Conservation (phyloP, 2,888 invertebrate species). For the Suillia variegata region DNA sequence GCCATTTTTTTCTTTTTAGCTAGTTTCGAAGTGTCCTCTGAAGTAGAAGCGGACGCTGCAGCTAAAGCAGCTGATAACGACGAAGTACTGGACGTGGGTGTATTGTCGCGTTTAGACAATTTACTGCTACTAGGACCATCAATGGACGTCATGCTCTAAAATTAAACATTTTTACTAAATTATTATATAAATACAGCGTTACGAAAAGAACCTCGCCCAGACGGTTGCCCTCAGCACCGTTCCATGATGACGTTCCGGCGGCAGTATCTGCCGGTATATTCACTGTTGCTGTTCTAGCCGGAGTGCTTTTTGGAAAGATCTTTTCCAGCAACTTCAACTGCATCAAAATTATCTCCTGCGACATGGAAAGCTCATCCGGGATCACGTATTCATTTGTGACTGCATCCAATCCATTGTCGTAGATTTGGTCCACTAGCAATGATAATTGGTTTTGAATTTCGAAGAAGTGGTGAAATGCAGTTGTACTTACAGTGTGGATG, state of each 20-base stretch:
- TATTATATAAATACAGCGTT: too few relatives aligned
- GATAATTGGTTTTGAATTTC: not conserved
- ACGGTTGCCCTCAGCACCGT: conserved; percentile 1
- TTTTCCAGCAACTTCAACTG: conserved; percentile 67
- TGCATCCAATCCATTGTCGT: conserved; percentile 62
- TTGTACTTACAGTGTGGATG: conserved; percentile 74
- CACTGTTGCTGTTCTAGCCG: not conserved
- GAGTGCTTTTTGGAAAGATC: conserved; percentile 43
- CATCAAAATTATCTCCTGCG: conserved; percentile 65
- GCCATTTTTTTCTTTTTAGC: conserved; percentile 54
- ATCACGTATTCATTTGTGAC: conserved; percentile 63
- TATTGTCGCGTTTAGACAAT: too few relatives aligned
- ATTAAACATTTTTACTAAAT: not conserved
- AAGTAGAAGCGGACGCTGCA: conserved; percentile 13
- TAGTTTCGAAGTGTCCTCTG: conserved; percentile 39
- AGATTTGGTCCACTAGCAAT: conserved; percentile 69
- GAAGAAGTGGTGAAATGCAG: not conserved
- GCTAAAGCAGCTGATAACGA: conserved; percentile 13
- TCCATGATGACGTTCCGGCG: not conserved
- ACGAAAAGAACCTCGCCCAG: not conserved
- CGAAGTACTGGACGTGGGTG: too few relatives aligned
- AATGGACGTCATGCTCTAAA: not conserved
- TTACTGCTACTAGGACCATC: too few relatives aligned
- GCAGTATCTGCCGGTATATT: not conserved
- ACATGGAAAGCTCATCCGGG: conserved; percentile 64